These are phyloP conservation scores for Anguilla anguilla DNA, from an alignment of 2,797 vertebrate species.

Conservation along the genomic window DNA sequence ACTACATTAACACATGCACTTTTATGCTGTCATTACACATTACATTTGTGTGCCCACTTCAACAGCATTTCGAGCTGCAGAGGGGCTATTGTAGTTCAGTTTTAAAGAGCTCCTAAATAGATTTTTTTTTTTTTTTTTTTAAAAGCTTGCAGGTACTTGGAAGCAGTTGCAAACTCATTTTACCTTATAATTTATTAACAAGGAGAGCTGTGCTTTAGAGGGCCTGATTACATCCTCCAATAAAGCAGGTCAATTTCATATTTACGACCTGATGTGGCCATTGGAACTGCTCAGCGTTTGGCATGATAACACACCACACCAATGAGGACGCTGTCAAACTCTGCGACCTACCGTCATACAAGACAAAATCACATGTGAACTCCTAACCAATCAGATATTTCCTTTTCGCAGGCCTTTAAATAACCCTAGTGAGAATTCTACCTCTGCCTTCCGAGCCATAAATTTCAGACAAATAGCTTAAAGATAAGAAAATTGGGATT, in stretches of 20 bases:
- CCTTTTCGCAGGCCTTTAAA: not conserved
- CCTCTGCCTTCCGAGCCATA: not conserved
- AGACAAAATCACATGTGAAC: not conserved
- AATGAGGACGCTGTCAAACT: not conserved
- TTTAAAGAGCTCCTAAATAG: not conserved
- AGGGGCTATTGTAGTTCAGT: not conserved
- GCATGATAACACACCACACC: not conserved
- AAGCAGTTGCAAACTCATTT: not conserved
- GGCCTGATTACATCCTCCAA: not conserved
- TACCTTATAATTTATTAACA: not conserved
- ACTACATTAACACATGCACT: not conserved
- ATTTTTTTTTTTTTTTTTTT: not conserved
- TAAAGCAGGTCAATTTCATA: slow-evolving; percentile 7
- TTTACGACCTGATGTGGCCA: not conserved
- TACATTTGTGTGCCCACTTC: not conserved
- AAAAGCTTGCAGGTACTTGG: not conserved
- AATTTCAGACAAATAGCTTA: not conserved
- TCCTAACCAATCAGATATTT: not conserved
- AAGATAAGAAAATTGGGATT: not conserved
- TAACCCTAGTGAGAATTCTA: not conserved
- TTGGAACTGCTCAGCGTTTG: not conserved
- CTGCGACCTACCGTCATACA: not conserved
- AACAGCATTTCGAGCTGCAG: not conserved
- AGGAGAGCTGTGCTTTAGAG: not conserved
- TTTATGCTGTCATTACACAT: not conserved